Percentiles rank a stretch among this genome's conserved stretches.
These are phyloP conservation scores for western clawed frog (Xenopus tropicalis) DNA, from an alignment of 2,113 vertebrate genomes.

Conservation along the genomic window UCB_Xtro_10.0 CM004449.2:108215501-108216000, in stretches of 20 bases:
- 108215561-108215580: conserved; percentile 10
- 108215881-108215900: too few species aligned
- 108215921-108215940: too few species aligned
- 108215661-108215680: conserved; percentile 5
- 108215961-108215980: too few species aligned
- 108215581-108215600: neutral
- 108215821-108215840: too few species aligned
- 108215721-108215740: neutral
- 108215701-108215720: neutral
- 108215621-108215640: too few species aligned
- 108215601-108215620: neutral
- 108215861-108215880: too few species aligned
- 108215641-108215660: conserved; percentile 7
- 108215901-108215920: too few species aligned
- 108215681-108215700: conserved; percentile 1
- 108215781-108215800: too few species aligned
- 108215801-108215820: too few species aligned
- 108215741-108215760: conserved; percentile 5
- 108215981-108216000: too few species aligned
- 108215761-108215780: neutral
- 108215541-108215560: conserved; percentile 8
- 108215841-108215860: too few species aligned
- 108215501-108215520: conserved; percentile 2
- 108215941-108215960: too few species aligned
- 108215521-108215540: conserved; percentile 1